Evolutionary conservation across 2,113 vertebrate species (phyloP), one percentile per base, ranked within the genome.

Genomic region (Ochotona curzoniae): DNA sequence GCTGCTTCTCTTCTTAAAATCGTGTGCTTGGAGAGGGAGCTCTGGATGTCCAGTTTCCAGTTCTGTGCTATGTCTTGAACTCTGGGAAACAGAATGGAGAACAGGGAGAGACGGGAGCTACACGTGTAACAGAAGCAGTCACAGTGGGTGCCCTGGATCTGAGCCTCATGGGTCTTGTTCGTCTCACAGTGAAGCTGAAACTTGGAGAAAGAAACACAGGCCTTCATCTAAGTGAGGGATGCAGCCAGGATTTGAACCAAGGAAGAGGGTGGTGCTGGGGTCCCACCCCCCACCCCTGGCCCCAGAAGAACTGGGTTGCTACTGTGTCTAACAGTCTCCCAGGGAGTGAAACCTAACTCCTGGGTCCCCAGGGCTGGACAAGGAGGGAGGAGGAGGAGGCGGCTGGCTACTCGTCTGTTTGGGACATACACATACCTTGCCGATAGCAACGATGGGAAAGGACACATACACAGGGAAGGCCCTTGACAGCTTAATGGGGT

Each of bases 401-500:
- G 2, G 57, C 21, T 70, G 51, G 81, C 51, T 75, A 8, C 17
- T 32, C 2, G 15, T 80, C 66, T 95, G 57, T 3, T 8, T 89
- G 74, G 91, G 28, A 67, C 79, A 85, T 6, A 7, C 69, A 95
- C 94, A 97, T 95, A 88, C 87, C 96, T 93, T 90, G 94, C 69
- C 67, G 85, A 93, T 96, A 88, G 94, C 92, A 92, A 92, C 73
- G 70, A 67, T 0, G 13, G 95, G 89, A 93, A 96, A 93, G 95
- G 97, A 94, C 96, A 95, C 81, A 64, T 44, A 44, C 3, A 78
- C 92, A 83, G 87, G 79, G 92, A 96, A 82, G 95, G 94, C 95
- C 70, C 64, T 91, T 0, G 14, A 92, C 96, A 97, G 83, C 91
- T 97, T 96, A 97, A 97, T 94, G 85, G 94, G 74, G 71, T 91